phyloP scores from a whole-genome alignment of 1,140 invertebrate species.

The Bombus turneri region DNA sequence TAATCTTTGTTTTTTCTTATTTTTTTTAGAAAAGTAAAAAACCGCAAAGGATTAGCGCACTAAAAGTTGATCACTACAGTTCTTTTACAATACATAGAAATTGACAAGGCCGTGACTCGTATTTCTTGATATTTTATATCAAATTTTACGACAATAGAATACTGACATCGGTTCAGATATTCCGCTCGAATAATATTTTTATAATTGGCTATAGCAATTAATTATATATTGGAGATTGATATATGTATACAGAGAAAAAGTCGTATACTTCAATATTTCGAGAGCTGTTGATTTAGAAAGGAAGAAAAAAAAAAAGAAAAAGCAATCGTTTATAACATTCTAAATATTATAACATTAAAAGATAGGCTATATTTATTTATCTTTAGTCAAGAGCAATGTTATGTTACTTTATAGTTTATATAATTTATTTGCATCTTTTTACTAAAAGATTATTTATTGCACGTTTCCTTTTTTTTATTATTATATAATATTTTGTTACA shows the following conservation, averaged over 20 bases:
- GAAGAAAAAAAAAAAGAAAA: neutral
- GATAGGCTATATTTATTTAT: conserved; percentile 42
- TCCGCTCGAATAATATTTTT: conserved; percentile 60
- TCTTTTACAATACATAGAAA: conserved; percentile 42
- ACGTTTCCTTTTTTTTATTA: conserved; percentile 34
- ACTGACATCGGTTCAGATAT: conserved; percentile 31
- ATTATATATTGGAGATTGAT: conserved; percentile 40
- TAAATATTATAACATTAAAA: conserved; percentile 22
- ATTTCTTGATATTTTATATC: conserved; percentile 54
- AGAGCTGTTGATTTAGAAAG: conserved; percentile 3
- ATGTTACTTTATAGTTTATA: conserved; percentile 56
- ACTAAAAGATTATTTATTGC: conserved; percentile 59
- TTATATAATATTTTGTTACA: conserved; percentile 57
- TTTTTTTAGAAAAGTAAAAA: neutral
- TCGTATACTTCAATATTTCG: conserved; percentile 8
- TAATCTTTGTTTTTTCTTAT: neutral
- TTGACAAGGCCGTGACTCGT: neutral
- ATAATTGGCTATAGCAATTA: conserved; percentile 56
- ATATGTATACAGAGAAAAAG: conserved; percentile 22
- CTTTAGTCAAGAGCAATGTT: conserved; percentile 46
- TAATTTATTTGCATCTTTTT: conserved; percentile 53
- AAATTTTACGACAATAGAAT: conserved; percentile 42
- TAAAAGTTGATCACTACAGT: conserved; percentile 22
- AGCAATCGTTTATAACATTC: conserved; percentile 17
- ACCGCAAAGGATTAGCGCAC: conserved; percentile 24